These are phyloP conservation scores for Eurytoma adleriae DNA, from an alignment of 2,888 invertebrate species.

Conservation along the genomic window DNA sequence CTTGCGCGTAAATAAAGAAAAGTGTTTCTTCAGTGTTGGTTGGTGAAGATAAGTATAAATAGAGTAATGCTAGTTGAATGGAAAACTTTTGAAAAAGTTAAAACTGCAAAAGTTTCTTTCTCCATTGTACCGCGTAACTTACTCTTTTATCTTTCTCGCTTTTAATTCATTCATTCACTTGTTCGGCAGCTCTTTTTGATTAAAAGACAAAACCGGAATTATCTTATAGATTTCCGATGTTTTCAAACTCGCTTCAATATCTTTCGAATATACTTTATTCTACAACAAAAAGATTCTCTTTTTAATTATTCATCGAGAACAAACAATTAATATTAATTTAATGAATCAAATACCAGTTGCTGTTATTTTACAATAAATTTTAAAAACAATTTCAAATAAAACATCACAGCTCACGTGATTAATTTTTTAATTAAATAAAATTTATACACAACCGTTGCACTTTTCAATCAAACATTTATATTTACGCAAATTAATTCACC, in stretches of 20 bases:
- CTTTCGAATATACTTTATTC: too few species aligned
- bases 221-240: background rate
- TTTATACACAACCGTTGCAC: too few species aligned
- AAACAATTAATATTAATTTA: too few species aligned
- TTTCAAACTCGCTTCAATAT: slow-evolving; percentile 3
- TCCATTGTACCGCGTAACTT: background rate
- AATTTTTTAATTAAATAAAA: too few species aligned
- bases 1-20: slow-evolving; percentile 31
- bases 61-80: slow-evolving; percentile 48
- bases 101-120: slow-evolving; percentile 48
- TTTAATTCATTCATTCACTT: slow-evolving; percentile 42
- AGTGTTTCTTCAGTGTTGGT: slow-evolving; percentile 27
- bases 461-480: too few species aligned
- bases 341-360: too few species aligned
- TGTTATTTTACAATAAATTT: too few species aligned
- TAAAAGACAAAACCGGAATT: slow-evolving; percentile 9
- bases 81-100: slow-evolving; percentile 52
- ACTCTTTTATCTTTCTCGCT: background rate
- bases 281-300: too few species aligned
- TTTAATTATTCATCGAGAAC: too few species aligned
- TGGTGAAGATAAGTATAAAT: slow-evolving; percentile 54
- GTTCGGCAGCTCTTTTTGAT: slow-evolving; percentile 38
- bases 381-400: too few species aligned
- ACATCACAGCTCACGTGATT: too few species aligned
- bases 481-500: too few species aligned